Conservation (phyloP, 2,797 vertebrate species). For the Lagorchestes hirsutus region DNA sequence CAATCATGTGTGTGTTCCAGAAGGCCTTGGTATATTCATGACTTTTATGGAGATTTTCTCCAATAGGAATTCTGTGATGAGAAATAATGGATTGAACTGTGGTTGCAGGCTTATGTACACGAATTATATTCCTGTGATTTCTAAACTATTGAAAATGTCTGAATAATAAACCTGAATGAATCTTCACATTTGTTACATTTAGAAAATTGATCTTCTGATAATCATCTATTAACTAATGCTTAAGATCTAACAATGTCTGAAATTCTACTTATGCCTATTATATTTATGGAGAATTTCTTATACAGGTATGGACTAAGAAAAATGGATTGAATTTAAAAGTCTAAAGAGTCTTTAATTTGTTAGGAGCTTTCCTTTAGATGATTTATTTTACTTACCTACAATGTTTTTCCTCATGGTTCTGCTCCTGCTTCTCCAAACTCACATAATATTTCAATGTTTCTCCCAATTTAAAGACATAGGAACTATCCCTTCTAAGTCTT, state of each 20-base stretch:
- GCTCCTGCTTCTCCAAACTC: neutral
- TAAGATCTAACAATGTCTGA: neutral
- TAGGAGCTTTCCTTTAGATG: neutral
- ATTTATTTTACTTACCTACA: slow-evolving; percentile 1
- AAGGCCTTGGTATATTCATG: neutral
- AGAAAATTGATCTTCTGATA: neutral
- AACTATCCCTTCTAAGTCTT: neutral
- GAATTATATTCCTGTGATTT: neutral
- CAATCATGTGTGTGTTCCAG: neutral
- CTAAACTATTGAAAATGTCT: neutral
- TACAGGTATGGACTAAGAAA: neutral
- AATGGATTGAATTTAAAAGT: neutral
- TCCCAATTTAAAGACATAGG: slow-evolving; percentile 6
- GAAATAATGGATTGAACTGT: neutral
- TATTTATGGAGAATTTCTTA: neutral
- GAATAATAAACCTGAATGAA: neutral
- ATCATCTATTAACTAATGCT: neutral
- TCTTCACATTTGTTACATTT: neutral
- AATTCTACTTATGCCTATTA: neutral
- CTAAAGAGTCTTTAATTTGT: neutral
- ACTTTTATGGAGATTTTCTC: neutral
- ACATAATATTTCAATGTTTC: neutral
- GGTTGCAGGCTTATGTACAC: neutral
- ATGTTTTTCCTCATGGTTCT: neutral
- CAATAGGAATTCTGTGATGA: neutral